Conservation (phyloP, 2,888 invertebrate species). For the Cataglyphis livida region DNA sequence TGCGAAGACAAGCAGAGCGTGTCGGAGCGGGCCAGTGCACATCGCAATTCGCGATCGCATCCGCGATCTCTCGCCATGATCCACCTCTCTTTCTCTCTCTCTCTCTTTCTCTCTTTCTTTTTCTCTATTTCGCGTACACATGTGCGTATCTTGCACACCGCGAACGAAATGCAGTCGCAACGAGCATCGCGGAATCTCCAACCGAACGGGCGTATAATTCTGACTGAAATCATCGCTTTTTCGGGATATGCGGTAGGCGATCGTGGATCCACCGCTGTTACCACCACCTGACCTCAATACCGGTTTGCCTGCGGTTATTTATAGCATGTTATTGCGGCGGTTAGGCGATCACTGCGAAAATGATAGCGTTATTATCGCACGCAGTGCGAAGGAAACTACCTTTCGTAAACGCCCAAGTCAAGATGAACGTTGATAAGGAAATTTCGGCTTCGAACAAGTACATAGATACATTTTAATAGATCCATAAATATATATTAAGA, state of each 20-base stretch:
- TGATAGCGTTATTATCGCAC: constrained; percentile 34
- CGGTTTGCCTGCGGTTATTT: constrained; percentile 43
- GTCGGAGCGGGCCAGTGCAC: constrained; percentile 79
- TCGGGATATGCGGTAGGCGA: constrained; percentile 16
- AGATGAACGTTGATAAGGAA: background rate
- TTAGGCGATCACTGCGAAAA: constrained; percentile 31
- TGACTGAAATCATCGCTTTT: constrained; percentile 31
- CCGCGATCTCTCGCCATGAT: constrained; percentile 74
- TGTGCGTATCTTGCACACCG: constrained; percentile 20
- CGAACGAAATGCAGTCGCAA: constrained; percentile 54
- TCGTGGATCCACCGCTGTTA: background rate
- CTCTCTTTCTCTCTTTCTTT: background rate
- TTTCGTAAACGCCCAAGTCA: background rate
- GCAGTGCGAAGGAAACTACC: background rate
- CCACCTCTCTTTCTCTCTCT: constrained; percentile 26
- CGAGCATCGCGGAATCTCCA: constrained; percentile 10
- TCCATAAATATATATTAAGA: too few relatives aligned
- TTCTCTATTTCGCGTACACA: constrained; percentile 5
- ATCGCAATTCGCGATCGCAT: constrained; percentile 73
- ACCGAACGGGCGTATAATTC: background rate
- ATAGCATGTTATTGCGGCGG: constrained; percentile 27
- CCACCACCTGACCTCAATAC: constrained; percentile 19
- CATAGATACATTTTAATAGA: too few relatives aligned
- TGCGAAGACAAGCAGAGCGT: constrained; percentile 82
- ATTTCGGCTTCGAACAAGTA: background rate